Evolutionary conservation across 2,113 vertebrate species (phyloP).

Genomic region (Erythrocebus patas): DNA sequence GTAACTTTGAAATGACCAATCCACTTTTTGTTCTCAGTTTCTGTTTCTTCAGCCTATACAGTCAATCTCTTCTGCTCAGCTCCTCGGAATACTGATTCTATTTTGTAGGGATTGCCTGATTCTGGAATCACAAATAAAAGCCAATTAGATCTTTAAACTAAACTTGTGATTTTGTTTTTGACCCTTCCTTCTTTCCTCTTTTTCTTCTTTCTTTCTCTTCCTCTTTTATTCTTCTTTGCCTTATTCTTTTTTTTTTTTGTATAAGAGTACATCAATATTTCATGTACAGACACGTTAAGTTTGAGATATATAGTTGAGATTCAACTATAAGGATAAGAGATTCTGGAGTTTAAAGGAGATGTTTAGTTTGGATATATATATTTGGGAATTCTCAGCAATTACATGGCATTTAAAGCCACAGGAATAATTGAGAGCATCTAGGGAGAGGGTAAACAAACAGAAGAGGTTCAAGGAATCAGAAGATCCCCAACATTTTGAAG

Average conservation of each 20-base stretch:
- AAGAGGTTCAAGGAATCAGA: not conserved
- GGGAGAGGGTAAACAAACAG: not conserved
- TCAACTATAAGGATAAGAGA: not conserved
- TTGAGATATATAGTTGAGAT: not conserved
- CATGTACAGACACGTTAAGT: slow-evolving; percentile 7
- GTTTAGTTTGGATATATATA: not conserved
- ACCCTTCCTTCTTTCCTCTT: not conserved
- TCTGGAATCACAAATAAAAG: not conserved
- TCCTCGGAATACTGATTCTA: not conserved
- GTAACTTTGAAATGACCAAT: not conserved
- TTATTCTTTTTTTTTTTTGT: not conserved
- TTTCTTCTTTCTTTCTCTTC: not conserved
- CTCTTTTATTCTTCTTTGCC: not conserved
- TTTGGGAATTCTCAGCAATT: not conserved
- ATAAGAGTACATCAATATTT: not conserved
- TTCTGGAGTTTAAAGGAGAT: not conserved
- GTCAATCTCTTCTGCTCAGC: not conserved
- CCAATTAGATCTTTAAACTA: not conserved
- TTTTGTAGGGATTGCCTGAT: not conserved
- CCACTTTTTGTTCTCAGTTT: not conserved
- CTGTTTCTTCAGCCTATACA: not conserved
- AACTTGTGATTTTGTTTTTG: not conserved
- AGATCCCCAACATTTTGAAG: not conserved
- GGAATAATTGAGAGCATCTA: not conserved
- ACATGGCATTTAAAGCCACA: not conserved